phyloP scores from a whole-genome alignment of 2,113 vertebrate genomes.

The Peromyscus leucopus region DNA sequence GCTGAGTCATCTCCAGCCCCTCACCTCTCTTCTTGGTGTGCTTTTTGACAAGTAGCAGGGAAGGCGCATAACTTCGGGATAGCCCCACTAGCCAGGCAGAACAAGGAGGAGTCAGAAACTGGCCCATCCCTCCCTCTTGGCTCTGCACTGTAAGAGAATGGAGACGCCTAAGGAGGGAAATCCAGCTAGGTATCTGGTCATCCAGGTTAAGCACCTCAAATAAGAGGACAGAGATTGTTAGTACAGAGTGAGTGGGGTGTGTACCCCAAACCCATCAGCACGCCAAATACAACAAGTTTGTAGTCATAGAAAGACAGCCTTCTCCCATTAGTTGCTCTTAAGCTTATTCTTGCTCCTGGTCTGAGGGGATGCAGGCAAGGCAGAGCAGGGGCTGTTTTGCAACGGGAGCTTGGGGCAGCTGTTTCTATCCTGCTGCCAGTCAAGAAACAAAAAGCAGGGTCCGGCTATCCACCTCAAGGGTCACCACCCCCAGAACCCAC shows the following conservation, averaged over 20 bases:
- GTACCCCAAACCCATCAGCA: too few relatives aligned
- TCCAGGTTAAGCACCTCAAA: background rate
- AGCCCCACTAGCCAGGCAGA: background rate
- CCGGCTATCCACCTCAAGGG: background rate
- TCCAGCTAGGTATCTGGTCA: accelerated
- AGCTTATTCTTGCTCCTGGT: background rate
- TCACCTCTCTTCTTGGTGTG: background rate
- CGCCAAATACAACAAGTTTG: background rate
- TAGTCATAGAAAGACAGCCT: too few relatives aligned
- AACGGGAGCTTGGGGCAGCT: background rate
- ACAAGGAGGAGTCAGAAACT: accelerated
- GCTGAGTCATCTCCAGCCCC: background rate
- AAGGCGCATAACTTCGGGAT: accelerated
- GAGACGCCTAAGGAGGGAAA: accelerated
- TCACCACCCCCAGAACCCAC: background rate
- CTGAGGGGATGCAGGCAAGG: background rate
- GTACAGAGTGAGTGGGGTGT: accelerated
- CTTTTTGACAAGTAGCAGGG: background rate
- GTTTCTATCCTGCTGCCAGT: background rate
- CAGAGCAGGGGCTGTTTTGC: background rate
- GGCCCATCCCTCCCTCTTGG: too few relatives aligned
- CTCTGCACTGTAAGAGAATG: accelerated
- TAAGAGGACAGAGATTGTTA: accelerated
- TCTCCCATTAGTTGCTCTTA: background rate
- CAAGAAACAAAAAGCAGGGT: background rate